Evolutionary conservation across 2,113 vertebrate species (phyloP).

Genomic region (Neodon shergylaensis): DNA sequence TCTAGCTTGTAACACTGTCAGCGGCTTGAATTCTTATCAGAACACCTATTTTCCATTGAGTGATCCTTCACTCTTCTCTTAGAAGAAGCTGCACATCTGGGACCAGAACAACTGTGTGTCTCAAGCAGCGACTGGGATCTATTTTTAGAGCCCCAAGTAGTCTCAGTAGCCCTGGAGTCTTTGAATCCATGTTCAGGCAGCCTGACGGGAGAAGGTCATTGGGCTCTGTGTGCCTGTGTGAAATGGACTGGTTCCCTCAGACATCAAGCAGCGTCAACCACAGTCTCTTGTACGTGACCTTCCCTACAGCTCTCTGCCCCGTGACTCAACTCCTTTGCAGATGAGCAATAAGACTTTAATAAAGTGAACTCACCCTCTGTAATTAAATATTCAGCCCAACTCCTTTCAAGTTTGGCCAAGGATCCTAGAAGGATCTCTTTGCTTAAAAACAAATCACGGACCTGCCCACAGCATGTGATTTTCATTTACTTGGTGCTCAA

Average conservation of each 20-base stretch:
- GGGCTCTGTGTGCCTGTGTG: too few relatives aligned
- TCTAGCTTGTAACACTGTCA: neutral
- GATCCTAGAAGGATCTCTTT: neutral
- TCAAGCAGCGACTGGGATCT: neutral
- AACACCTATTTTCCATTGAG: neutral
- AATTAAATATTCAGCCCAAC: neutral
- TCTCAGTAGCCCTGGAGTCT: too few relatives aligned
- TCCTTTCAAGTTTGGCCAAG: neutral
- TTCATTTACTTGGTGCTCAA: neutral
- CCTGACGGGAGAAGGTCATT: neutral
- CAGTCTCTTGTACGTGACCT: accelerated
- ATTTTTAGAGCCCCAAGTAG: neutral
- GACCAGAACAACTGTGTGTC: accelerated
- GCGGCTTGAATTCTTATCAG: neutral
- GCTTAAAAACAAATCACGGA: neutral
- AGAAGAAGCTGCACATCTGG: neutral
- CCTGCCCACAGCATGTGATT: neutral
- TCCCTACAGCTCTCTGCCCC: neutral
- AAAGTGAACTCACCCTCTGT: neutral
- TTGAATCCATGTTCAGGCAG: neutral
- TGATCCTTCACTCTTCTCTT: neutral
- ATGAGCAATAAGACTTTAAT: neutral
- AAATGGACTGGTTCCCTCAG: neutral
- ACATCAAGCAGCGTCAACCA: accelerated
- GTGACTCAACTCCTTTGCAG: neutral